phyloP scores from a whole-genome alignment of 2,888 invertebrate genomes.

The Tinea semifulvella region DNA sequence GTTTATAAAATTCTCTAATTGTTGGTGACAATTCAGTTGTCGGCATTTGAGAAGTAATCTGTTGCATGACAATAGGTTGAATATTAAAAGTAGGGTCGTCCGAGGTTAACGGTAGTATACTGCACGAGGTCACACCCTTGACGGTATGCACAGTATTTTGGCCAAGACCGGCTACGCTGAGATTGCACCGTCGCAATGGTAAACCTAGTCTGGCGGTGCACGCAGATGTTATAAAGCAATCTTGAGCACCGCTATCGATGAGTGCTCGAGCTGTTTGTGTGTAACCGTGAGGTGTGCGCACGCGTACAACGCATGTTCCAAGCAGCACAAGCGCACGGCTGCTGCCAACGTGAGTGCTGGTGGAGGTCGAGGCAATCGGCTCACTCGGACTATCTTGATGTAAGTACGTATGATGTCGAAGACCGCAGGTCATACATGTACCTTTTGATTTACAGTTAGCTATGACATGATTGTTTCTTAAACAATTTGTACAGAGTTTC shows the following conservation, averaged over 20 bases:
- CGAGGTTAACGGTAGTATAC: too few relatives aligned
- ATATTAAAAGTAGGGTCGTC: neutral
- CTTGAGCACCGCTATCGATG: slow-evolving; percentile 15
- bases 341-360: neutral
- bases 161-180: too few relatives aligned
- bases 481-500: neutral
- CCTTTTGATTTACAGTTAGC: neutral
- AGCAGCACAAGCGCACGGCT: slow-evolving; percentile 9
- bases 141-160: too few relatives aligned
- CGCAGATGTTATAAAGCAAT: slow-evolving; percentile 12
- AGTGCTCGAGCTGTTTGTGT: slow-evolving; percentile 6
- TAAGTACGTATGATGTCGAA: slow-evolving; percentile 14
- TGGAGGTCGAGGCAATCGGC: neutral
- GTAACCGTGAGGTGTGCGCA: neutral
- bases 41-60: slow-evolving; percentile 8
- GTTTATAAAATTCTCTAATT: neutral
- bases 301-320: slow-evolving; percentile 10
- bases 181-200: slow-evolving; percentile 10
- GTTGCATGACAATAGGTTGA: neutral
- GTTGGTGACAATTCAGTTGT: neutral
- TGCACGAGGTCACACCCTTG: too few relatives aligned
- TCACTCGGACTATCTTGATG: neutral
- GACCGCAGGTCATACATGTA: slow-evolving; percentile 7
- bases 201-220: slow-evolving; percentile 15
- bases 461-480: neutral